A percentile compares a stretch with the other conserved stretches of the same genome.
These are phyloP conservation scores for Condylostylus longicornis DNA, from an alignment of 1,140 invertebrate species.

Conservation along the genomic window DNA sequence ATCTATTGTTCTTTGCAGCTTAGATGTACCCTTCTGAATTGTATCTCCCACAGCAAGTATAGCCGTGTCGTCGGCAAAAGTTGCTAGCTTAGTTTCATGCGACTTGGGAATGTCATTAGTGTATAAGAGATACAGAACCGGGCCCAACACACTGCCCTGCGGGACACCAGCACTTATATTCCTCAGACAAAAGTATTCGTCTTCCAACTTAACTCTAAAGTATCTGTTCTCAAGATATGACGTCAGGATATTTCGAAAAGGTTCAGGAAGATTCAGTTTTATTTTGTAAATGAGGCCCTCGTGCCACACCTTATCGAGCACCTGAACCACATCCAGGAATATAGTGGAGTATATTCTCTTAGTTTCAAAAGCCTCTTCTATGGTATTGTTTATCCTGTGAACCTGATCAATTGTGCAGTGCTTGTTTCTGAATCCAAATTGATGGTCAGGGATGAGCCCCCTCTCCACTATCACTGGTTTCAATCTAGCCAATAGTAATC, in stretches of 20 bases:
- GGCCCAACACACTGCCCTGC: slow-evolving; percentile 12
- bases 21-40: too few species aligned
- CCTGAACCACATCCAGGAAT: too few species aligned
- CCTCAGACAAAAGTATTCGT: too few species aligned
- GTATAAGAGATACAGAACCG: slow-evolving; percentile 12
- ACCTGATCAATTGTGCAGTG: slow-evolving; percentile 5
- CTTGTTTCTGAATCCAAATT: slow-evolving; percentile 4
- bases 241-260: too few species aligned
- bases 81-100: slow-evolving; percentile 4
- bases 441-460: slow-evolving; percentile 2
- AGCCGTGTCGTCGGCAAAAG: slow-evolving; percentile 16
- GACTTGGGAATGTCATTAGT: slow-evolving; percentile 11
- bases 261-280: too few species aligned
- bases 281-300: too few species aligned
- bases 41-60: too few species aligned
- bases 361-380: slow-evolving; percentile 1
- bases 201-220: too few species aligned
- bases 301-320: too few species aligned
- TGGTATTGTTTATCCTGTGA: neutral
- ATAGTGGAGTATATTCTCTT: neutral
- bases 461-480: neutral
- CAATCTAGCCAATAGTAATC: slow-evolving; percentile 2
- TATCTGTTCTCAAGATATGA: too few species aligned
- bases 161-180: slow-evolving; percentile 9
- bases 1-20: too few species aligned